phyloP scores from a whole-genome alignment of 2,113 vertebrate genomes.

The Alethe diademata region DNA sequence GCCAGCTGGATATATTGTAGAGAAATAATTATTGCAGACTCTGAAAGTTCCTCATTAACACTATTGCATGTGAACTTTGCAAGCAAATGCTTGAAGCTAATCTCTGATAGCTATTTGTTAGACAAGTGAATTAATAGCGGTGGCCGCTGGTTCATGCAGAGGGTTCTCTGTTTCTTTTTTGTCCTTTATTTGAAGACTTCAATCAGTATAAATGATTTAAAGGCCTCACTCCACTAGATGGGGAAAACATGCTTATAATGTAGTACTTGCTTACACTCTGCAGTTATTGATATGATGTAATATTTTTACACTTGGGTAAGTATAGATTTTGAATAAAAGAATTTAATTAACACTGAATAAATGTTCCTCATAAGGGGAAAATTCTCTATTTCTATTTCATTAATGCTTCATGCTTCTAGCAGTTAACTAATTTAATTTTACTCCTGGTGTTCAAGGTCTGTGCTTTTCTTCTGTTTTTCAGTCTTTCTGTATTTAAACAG shows the following conservation, averaged over 20 bases:
- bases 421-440: slow-evolving; percentile 56
- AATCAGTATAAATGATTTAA: slow-evolving; percentile 24
- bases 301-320: slow-evolving; percentile 45
- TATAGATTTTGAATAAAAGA: slow-evolving; percentile 60
- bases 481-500: not conserved
- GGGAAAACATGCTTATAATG: slow-evolving; percentile 5
- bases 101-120: not conserved
- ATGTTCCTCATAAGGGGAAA: slow-evolving; percentile 25
- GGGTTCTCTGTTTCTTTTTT: not conserved
- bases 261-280: slow-evolving; percentile 18
- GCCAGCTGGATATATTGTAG: not conserved
- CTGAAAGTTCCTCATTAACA: slow-evolving; percentile 23
- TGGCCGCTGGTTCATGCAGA: not conserved
- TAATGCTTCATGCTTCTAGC: slow-evolving; percentile 50
- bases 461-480: not conserved
- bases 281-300: slow-evolving; percentile 29
- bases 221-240: slow-evolving; percentile 25
- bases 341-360: slow-evolving; percentile 62
- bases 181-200: slow-evolving; percentile 17
- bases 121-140: not conserved
- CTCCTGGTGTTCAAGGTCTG: slow-evolving; percentile 14
- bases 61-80: not conserved
- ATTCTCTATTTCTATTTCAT: slow-evolving; percentile 37
- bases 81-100: not conserved
- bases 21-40: slow-evolving; percentile 20